Conservation (phyloP, 2,797 vertebrate species). For the Coccyzus lansbergi region DNA sequence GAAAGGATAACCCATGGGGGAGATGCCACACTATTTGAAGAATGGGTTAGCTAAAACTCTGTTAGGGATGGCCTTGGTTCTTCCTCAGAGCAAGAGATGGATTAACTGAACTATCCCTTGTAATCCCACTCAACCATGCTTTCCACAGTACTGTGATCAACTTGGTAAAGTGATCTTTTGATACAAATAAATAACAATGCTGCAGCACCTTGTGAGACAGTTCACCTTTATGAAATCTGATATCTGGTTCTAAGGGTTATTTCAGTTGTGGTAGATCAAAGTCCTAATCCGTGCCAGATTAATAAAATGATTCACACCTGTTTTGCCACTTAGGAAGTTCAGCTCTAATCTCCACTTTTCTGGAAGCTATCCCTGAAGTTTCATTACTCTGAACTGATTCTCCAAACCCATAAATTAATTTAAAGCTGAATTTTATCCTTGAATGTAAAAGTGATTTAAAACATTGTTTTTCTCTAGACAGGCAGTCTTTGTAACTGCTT, state of each 20-base stretch:
- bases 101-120: background rate
- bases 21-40: background rate
- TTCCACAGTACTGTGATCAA: background rate
- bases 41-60: background rate
- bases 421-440: background rate
- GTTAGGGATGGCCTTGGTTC: background rate
- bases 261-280: conserved; percentile 28
- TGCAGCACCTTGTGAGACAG: background rate
- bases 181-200: conserved; percentile 15
- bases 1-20: background rate
- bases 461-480: background rate
- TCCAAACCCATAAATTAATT: background rate
- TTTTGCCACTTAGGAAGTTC: conserved; percentile 13
- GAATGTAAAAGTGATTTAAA: background rate
- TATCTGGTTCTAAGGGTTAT: conserved; percentile 25
- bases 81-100: background rate
- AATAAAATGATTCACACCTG: background rate
- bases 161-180: conserved; percentile 9
- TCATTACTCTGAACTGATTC: background rate
- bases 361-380: background rate
- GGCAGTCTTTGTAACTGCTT: background rate
- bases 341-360: background rate
- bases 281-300: conserved; percentile 28
- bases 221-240: background rate
- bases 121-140: background rate